Conservation (phyloP, 2,113 vertebrate species). For the Orcinus orca region DNA sequence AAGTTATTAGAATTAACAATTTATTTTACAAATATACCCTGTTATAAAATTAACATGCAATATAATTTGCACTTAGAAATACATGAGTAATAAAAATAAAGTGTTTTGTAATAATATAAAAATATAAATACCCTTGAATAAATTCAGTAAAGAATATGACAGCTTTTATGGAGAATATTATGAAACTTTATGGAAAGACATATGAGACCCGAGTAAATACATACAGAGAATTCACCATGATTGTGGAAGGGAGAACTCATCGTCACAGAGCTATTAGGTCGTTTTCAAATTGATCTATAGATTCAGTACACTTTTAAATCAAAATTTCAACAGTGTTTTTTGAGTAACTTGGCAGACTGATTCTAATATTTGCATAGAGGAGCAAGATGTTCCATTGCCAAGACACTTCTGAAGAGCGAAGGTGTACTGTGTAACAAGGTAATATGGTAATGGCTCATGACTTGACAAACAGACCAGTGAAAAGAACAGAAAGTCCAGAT, state of each 20-base stretch:
- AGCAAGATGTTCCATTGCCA: too few relatives aligned
- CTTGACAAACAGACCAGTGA: not conserved
- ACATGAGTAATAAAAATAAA: not conserved
- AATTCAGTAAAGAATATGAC: not conserved
- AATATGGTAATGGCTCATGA: not conserved
- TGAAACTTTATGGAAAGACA: not conserved
- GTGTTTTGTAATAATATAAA: not conserved
- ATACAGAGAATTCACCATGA: not conserved
- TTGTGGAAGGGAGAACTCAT: not conserved
- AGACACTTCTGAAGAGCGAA: not conserved
- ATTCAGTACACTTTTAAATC: not conserved
- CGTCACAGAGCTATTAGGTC: not conserved
- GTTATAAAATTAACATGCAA: not conserved
- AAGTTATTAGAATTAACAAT: not conserved
- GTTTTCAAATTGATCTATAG: not conserved
- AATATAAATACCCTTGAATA: not conserved
- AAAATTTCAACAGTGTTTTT: not conserved
- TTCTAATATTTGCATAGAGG: not conserved
- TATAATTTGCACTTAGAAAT: not conserved
- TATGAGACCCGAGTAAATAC: not conserved
- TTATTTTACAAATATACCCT: not conserved
- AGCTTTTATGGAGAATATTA: not conserved
- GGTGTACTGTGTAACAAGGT: not conserved
- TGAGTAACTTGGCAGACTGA: not conserved
- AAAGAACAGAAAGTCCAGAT: not conserved